A percentile compares a stretch with the other conserved stretches of the same genome.
Conservation (phyloP, 2,797 vertebrate species). For the Siniperca undulata region DNA sequence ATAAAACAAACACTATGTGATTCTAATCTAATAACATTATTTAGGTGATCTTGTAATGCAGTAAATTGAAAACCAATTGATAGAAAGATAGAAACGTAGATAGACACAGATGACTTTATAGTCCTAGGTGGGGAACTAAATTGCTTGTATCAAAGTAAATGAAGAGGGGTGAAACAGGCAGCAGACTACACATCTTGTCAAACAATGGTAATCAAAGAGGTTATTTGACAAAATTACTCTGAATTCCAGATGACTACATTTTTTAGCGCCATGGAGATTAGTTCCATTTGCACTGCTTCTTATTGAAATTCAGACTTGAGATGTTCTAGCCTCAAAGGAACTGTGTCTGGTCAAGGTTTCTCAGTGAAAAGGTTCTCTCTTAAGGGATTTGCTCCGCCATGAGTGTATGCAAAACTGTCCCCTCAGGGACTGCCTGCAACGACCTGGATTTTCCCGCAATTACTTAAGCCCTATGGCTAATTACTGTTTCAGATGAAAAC, state of each 20-base stretch:
- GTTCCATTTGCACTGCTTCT: constrained; percentile 33
- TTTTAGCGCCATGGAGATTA: not conserved
- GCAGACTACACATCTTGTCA: constrained; percentile 16
- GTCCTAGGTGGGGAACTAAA: not conserved
- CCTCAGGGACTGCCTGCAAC: constrained; percentile 67
- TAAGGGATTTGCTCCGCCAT: constrained; percentile 46
- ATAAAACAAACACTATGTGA: constrained; percentile 1
- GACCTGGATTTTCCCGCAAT: constrained; percentile 69
- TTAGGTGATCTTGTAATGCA: not conserved
- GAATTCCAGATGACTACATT: constrained; percentile 39
- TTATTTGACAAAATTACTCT: constrained; percentile 39
- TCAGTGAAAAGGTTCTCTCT: constrained; percentile 59
- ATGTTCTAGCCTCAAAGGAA: constrained; percentile 55
- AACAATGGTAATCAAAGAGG: constrained; percentile 55
- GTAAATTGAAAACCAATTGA: not conserved
- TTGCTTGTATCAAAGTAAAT: constrained; percentile 34
- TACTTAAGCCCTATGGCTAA: constrained; percentile 76
- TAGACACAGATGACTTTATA: not conserved
- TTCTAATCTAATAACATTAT: not conserved
- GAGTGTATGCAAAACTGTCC: constrained; percentile 60
- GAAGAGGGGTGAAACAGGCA: constrained; percentile 17
- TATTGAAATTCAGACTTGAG: constrained; percentile 68
- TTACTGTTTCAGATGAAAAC: constrained; percentile 82
- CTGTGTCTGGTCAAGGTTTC: constrained; percentile 74
- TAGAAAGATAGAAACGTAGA: not conserved